Conservation (phyloP, 2,888 invertebrate species). For the Idaea aversata region DNA sequence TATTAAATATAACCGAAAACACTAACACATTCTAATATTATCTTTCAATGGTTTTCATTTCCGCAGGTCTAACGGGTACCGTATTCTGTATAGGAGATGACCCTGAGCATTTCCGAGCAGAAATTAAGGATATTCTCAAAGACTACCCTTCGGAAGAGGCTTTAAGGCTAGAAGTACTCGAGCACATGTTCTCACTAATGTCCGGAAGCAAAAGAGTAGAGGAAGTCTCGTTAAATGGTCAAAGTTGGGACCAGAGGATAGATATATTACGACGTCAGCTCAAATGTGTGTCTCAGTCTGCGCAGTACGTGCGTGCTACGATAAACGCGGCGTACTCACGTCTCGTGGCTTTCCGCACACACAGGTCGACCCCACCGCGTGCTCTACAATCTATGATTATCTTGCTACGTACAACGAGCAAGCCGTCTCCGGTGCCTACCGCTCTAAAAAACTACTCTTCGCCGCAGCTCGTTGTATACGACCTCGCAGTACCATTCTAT, state of each 20-base stretch:
- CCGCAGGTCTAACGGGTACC: conserved; percentile 42
- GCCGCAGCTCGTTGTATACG: conserved; percentile 33
- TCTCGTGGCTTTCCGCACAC: conserved; percentile 30
- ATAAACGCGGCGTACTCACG: conserved; percentile 43
- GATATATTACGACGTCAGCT: conserved; percentile 36
- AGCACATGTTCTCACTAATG: conserved; percentile 36
- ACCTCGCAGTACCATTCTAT: conserved; percentile 34
- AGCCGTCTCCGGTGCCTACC: neutral
- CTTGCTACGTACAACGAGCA: conserved; percentile 6
- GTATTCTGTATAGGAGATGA: conserved; percentile 45
- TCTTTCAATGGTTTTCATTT: conserved; percentile 2
- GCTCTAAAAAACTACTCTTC: conserved; percentile 36
- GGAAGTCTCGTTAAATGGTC: conserved; percentile 8
- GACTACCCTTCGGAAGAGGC: conserved; percentile 27
- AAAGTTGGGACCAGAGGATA: conserved; percentile 30
- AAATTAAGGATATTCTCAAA: conserved; percentile 31
- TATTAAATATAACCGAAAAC: neutral
- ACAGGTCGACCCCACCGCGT: conserved; percentile 21
- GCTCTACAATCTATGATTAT: conserved; percentile 2
- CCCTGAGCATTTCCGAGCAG: conserved; percentile 35
- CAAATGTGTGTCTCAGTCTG: conserved; percentile 38
- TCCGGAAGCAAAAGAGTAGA: conserved; percentile 17
- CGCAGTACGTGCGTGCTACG: conserved; percentile 43
- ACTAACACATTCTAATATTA: neutral
- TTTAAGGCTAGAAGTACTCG: conserved; percentile 34